A percentile compares a stretch with the other conserved stretches of the same genome.
Conservation (phyloP, 2,888 invertebrate species). For the Eugnorisma glareosa region DNA sequence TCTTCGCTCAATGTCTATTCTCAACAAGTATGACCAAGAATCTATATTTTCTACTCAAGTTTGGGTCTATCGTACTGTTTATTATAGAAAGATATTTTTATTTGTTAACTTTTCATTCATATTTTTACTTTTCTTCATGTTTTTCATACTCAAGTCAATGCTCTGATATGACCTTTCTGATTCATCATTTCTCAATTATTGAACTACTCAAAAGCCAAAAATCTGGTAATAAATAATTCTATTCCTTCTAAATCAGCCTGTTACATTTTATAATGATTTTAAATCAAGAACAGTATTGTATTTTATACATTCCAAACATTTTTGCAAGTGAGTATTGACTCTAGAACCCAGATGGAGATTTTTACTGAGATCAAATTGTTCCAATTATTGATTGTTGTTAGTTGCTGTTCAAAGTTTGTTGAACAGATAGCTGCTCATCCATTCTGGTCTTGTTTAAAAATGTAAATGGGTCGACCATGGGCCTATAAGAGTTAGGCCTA, state of each 20-base stretch:
- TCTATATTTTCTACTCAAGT: background rate
- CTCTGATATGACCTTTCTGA: background rate
- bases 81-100: background rate
- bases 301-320: background rate
- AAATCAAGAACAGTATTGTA: background rate
- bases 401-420: too few relatives aligned
- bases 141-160: background rate
- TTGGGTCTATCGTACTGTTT: background rate
- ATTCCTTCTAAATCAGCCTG: background rate
- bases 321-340: background rate
- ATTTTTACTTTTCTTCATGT: slow-evolving; percentile 1
- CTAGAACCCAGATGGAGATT: background rate
- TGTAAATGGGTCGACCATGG: background rate
- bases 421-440: background rate
- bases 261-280: background rate
- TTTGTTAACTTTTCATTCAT: background rate
- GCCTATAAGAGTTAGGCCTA: too few relatives aligned
- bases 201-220: background rate
- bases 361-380: background rate
- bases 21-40: background rate
- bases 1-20: too few relatives aligned
- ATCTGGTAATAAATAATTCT: background rate
- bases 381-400: too few relatives aligned
- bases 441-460: background rate
- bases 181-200: background rate